Percentiles rank a stretch among this genome's conserved stretches.
These are phyloP conservation scores for Hemicordylus capensis DNA, from an alignment of 2,113 vertebrate species.

Conservation along the genomic window DNA sequence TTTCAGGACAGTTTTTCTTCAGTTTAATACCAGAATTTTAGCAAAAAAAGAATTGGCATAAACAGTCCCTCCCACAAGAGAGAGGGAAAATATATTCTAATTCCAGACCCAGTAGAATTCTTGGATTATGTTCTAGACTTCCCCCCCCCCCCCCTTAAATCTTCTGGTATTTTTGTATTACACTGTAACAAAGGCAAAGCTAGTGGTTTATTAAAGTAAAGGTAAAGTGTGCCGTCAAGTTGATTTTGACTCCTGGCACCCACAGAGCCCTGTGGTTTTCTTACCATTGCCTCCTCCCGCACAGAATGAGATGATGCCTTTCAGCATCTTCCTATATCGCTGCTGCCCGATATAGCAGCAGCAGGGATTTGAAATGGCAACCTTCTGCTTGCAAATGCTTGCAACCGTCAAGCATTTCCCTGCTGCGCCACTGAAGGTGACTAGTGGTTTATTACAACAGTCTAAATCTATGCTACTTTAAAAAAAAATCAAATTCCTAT, in stretches of 20 bases:
- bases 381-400: too few species aligned
- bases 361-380: too few species aligned
- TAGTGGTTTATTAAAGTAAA: too few species aligned
- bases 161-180: conserved; percentile 1
- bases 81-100: conserved; percentile 1
- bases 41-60: neutral
- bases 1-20: neutral
- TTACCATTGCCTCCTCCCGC: too few species aligned
- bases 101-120: conserved; percentile 28
- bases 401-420: too few species aligned
- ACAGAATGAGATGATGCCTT: too few species aligned
- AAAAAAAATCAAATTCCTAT: conserved; percentile 10
- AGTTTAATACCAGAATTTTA: conserved; percentile 8
- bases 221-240: too few species aligned
- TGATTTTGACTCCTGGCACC: too few species aligned
- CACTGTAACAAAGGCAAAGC: neutral
- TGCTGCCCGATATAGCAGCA: too few species aligned
- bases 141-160: neutral
- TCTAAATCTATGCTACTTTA: neutral
- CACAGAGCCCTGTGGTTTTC: too few species aligned
- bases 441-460: neutral
- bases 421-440: too few species aligned
- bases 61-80: neutral
- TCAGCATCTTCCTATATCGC: too few species aligned
- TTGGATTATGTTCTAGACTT: neutral